Conservation (phyloP, 2,113 vertebrate species). For the Dissostichus mawsoni region DNA sequence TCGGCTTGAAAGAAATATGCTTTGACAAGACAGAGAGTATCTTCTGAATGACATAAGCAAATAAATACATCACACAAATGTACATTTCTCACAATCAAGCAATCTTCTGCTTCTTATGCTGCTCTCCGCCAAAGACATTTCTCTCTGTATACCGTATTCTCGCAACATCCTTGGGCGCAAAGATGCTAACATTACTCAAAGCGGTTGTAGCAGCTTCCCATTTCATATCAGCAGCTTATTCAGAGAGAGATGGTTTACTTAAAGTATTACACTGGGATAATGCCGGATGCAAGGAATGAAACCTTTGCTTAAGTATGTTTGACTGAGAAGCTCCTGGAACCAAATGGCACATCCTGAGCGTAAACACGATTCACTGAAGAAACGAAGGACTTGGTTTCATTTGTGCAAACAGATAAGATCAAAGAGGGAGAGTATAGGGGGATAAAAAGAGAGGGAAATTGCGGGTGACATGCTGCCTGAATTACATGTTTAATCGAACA, state of each 20-base stretch:
- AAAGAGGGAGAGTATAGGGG: constrained; percentile 35
- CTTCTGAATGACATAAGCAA: constrained; percentile 15
- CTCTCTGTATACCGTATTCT: constrained; percentile 17
- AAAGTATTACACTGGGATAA: constrained; percentile 61
- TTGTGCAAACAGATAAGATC: constrained; percentile 63
- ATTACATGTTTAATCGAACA: constrained; percentile 67
- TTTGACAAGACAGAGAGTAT: constrained; percentile 3
- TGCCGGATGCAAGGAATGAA: constrained; percentile 48
- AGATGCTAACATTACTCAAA: constrained; percentile 54
- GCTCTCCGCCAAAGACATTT: constrained; percentile 18
- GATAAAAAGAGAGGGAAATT: constrained; percentile 32
- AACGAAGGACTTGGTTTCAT: constrained; percentile 63
- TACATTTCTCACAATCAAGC: constrained; percentile 9
- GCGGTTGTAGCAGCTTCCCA: constrained; percentile 42
- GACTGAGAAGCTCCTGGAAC: constrained; percentile 40
- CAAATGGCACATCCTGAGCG: constrained; percentile 33
- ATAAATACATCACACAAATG: constrained; percentile 31
- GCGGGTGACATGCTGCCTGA: constrained; percentile 45
- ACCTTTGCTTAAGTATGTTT: constrained; percentile 49
- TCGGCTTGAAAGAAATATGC: background rate
- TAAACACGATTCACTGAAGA: constrained; percentile 66
- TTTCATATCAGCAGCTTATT: constrained; percentile 38
- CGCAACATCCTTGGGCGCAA: constrained; percentile 29
- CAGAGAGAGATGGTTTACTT: constrained; percentile 48
- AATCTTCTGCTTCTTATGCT: constrained; percentile 1